Percentiles rank a stretch among this genome's conserved stretches.
phyloP scores from a whole-genome alignment of 2,113 vertebrate genomes.

The Apeltes quadracus region DNA sequence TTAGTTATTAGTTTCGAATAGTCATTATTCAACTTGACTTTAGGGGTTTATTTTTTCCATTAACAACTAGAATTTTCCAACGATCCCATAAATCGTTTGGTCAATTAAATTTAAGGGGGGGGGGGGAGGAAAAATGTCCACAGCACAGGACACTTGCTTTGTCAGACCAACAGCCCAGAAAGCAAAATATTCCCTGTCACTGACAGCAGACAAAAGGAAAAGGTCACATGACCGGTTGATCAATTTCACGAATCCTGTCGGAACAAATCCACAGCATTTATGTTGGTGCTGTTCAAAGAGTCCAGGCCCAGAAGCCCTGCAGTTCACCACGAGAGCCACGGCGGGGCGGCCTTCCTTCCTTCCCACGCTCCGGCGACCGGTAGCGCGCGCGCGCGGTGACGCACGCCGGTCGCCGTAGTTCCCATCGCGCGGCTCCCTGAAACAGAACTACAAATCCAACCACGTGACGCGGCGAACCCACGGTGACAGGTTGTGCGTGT shows the following conservation, averaged over 20 bases:
- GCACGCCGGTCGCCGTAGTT: conserved; percentile 62
- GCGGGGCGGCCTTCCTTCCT: too few relatives aligned
- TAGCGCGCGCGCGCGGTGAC: conserved; percentile 7
- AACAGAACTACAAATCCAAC: conserved; percentile 26
- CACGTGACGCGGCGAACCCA: conserved; percentile 46
- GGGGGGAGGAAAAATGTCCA: too few relatives aligned
- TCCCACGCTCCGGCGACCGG: too few relatives aligned
- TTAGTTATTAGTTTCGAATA: neutral
- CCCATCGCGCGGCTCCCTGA: too few relatives aligned
- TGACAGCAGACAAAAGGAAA: neutral
- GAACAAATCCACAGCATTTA: neutral
- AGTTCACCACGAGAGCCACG: neutral
- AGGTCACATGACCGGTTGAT: neutral
- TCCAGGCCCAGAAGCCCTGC: neutral
- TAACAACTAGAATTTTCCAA: neutral
- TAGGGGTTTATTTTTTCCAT: conserved; percentile 14
- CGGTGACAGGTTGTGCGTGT: conserved; percentile 31
- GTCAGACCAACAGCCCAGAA: neutral
- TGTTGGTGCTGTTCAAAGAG: too few relatives aligned
- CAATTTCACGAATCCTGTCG: neutral
- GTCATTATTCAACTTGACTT: conserved; percentile 3
- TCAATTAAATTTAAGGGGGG: neutral
- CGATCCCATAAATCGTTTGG: neutral
- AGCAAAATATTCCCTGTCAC: too few relatives aligned
- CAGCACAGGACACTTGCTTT: neutral